A percentile compares a stretch with the other conserved stretches of the same genome.
These are phyloP conservation scores for Micropoecilia bifurca DNA, from an alignment of 2,797 vertebrate genomes.

Conservation along the genomic window DNA sequence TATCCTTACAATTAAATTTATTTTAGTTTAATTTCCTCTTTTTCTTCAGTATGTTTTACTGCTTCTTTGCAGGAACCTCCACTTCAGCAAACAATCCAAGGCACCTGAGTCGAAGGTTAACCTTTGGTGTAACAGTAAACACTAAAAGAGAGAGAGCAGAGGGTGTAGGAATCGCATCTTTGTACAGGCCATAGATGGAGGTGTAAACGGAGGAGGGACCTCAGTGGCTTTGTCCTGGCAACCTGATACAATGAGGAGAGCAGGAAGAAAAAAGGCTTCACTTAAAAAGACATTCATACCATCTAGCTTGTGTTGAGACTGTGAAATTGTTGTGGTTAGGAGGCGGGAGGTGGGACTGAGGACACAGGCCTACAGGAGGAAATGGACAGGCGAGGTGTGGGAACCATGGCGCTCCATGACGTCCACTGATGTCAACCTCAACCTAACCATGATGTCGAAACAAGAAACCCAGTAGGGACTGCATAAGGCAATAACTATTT, in stretches of 20 bases:
- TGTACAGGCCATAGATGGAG: slow-evolving; percentile 51
- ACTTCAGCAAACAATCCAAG: slow-evolving; percentile 10
- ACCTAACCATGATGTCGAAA: not conserved
- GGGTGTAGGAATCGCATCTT: slow-evolving; percentile 63
- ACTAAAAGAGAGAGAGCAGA: slow-evolving; percentile 41
- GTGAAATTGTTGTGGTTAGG: slow-evolving; percentile 5
- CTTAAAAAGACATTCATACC: slow-evolving; percentile 41
- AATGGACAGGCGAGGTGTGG: not conserved
- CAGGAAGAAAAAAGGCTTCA: slow-evolving; percentile 40
- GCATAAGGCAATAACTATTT: not conserved
- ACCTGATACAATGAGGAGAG: slow-evolving; percentile 49
- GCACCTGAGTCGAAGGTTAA: slow-evolving; percentile 57
- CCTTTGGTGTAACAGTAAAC: slow-evolving; percentile 61
- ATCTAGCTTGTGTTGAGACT: slow-evolving; percentile 26
- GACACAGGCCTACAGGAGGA: not conserved
- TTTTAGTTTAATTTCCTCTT: slow-evolving; percentile 8
- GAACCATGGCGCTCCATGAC: not conserved
- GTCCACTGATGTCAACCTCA: not conserved
- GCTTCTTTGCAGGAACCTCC: not conserved
- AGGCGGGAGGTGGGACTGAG: not conserved
- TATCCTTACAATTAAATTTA: slow-evolving; percentile 42
- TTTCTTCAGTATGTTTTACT: not conserved
- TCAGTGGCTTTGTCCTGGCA: slow-evolving; percentile 59
- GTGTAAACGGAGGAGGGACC: slow-evolving; percentile 68
- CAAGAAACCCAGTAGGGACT: not conserved